Conservation (phyloP, 2,888 invertebrate genomes). For the Leptopterna dolabrata region DNA sequence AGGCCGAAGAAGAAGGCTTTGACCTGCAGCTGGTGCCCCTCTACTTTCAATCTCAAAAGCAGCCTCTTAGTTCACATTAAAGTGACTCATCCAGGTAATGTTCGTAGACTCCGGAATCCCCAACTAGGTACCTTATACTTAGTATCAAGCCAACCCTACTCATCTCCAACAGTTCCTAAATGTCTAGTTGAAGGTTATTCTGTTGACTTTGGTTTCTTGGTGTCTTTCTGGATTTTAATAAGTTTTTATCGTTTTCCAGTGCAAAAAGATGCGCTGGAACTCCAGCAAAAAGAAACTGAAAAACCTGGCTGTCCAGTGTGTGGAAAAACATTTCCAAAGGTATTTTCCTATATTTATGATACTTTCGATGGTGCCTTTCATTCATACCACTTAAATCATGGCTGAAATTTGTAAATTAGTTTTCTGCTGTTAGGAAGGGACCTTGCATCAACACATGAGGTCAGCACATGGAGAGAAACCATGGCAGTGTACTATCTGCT, state of each 20-base stretch:
- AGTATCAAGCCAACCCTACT: no score
- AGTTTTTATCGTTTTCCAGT: background rate
- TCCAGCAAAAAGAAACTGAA: slow-evolving; percentile 63
- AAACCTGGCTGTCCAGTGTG: slow-evolving; percentile 67
- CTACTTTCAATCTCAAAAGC: slow-evolving; percentile 84
- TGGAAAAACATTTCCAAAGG: slow-evolving; percentile 68
- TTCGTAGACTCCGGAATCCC: background rate
- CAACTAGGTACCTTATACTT: no score
- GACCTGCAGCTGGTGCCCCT: slow-evolving; percentile 82
- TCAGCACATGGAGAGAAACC: slow-evolving; percentile 76
- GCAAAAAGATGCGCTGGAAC: slow-evolving; percentile 33
- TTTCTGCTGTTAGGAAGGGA: slow-evolving; percentile 67
- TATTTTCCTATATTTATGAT: slow-evolving; percentile 57
- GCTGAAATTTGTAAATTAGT: background rate
- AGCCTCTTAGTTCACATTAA: slow-evolving; percentile 84
- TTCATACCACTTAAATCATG: background rate
- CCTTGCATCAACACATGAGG: slow-evolving; percentile 68
- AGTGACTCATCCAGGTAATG: slow-evolving; percentile 77
- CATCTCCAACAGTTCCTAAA: no score
- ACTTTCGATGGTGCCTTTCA: background rate
- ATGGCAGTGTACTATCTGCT: slow-evolving; percentile 88
- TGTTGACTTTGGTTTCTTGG: no score
- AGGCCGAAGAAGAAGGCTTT: slow-evolving; percentile 67
- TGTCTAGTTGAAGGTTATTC: no score
- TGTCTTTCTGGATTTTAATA: no score